These are phyloP conservation scores for Chaenocephalus aceratus DNA, from an alignment of 2,113 vertebrate species.

Conservation along the genomic window DNA sequence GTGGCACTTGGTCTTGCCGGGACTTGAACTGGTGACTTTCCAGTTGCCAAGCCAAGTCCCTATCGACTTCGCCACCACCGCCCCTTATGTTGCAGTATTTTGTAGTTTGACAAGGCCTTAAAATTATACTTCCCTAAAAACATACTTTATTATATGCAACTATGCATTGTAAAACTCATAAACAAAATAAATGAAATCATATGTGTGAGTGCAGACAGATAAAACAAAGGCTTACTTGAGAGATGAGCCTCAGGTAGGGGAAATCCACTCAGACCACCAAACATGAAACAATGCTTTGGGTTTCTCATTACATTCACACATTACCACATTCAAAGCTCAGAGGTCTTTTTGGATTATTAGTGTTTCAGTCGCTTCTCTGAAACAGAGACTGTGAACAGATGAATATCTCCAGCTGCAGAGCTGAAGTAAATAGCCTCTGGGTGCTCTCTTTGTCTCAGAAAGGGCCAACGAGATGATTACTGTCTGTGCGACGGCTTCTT, in stretches of 20 bases:
- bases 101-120: neutral
- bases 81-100: neutral
- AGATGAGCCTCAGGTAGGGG: slow-evolving; percentile 10
- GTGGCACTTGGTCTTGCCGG: no score
- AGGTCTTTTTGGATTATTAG: slow-evolving; percentile 35
- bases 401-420: slow-evolving; percentile 40
- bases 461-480: slow-evolving; percentile 40
- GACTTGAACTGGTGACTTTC: no score
- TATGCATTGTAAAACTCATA: neutral
- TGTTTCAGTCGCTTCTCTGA: neutral
- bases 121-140: neutral
- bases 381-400: slow-evolving; percentile 21
- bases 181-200: slow-evolving; percentile 24
- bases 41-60: no score
- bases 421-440: slow-evolving; percentile 44
- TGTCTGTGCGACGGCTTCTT: slow-evolving; percentile 15
- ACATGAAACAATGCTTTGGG: slow-evolving; percentile 25
- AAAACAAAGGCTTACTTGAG: slow-evolving; percentile 11
- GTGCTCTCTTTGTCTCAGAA: slow-evolving; percentile 19
- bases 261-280: slow-evolving; percentile 44
- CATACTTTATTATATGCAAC: neutral
- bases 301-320: slow-evolving; percentile 33
- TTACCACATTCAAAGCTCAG: slow-evolving; percentile 11
- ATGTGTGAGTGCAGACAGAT: neutral
- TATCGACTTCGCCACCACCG: no score